Base-by-base conservation (phyloP, 1,140 invertebrate species). In the Heterodera schachtii region DNA sequence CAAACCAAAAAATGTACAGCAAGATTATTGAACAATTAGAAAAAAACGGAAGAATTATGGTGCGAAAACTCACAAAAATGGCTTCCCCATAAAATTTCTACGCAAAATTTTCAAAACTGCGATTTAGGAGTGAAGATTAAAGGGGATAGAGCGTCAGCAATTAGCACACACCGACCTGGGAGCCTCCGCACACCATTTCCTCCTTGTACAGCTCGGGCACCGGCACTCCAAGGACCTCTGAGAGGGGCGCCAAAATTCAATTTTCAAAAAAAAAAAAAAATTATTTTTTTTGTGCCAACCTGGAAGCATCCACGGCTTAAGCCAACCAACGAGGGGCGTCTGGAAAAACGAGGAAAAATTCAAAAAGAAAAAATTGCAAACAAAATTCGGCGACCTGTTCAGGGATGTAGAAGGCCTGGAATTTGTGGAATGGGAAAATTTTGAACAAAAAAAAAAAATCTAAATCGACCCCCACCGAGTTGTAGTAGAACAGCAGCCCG, bases 321-420 rank as follows among this genome's bases (percentile, higher is more conserved):
- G 52, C 81, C 81, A 83, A 11, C 81, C 81, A 46, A 83, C 81
- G 46, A 83, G 75, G 13, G 81, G 81, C 44, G 81, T 83, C 47
- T 83, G 80, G 31, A 31, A 31, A 31, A 31, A 31, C 31, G 31
- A 31, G 31, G 31, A 31, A 31, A 31, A 31, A 52, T 71, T 60
- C 3, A 41, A 66, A 46, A 49, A 79, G 52, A 52, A 52, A 64
- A 64, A 19, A 64, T 64, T 13, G 11, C 16, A n/a, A 64, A 19
- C 19, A 64, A 64, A 64, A 13, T 64, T n/a, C 19, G 31, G 31
- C 19, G 13, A 64, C 57, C 57, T 64, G 57, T 78, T 43, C 75
- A 11, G 75, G 78, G 21, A 47, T 81, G 69, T 81, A 81, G 41
- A 81, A 64, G 9, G 57, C 80, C 80, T 81, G 3, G 69, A 79